Conservation (phyloP, 2,113 vertebrate species). For the Geothlypis trichas region DNA sequence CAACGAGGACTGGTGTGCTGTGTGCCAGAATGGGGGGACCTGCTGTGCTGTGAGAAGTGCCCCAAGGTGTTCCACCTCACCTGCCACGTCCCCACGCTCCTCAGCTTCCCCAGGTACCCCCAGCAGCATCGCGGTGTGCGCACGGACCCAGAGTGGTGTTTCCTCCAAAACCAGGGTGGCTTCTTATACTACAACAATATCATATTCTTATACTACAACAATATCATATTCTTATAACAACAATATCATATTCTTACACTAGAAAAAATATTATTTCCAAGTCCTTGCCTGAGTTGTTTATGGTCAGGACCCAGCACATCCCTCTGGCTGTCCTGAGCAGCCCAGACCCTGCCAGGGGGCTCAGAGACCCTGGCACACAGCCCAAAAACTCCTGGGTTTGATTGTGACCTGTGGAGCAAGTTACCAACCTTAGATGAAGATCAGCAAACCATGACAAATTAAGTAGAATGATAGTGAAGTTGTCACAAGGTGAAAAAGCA, state of each 20-base stretch:
- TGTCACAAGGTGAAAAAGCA: too few species aligned
- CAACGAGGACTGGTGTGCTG: conserved; percentile 98
- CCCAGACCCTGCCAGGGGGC: too few species aligned
- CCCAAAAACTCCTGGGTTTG: too few species aligned
- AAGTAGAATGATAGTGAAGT: too few species aligned
- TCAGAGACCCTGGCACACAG: too few species aligned
- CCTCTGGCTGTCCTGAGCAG: too few species aligned
- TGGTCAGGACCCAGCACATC: background rate
- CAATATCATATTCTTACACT: too few species aligned
- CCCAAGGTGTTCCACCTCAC: conserved; percentile 99
- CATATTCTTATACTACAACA: too few species aligned
- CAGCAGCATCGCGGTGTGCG: background rate
- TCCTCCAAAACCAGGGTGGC: background rate
- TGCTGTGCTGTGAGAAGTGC: conserved; percentile 95
- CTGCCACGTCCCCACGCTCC: conserved; percentile 94
- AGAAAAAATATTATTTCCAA: background rate
- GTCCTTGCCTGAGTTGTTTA: background rate
- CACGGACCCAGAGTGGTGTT: background rate
- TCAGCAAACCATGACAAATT: too few species aligned
- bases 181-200: background rate
- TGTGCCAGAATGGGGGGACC: conserved; percentile 95
- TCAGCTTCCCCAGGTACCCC: conserved; percentile 85
- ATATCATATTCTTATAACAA: too few species aligned
- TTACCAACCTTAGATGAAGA: too few species aligned
- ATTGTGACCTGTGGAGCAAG: too few species aligned